A percentile compares a stretch with the other conserved stretches of the same genome.
phyloP scores from a whole-genome alignment of 2,113 vertebrate species.

The Hirundichthys speculiger region DNA sequence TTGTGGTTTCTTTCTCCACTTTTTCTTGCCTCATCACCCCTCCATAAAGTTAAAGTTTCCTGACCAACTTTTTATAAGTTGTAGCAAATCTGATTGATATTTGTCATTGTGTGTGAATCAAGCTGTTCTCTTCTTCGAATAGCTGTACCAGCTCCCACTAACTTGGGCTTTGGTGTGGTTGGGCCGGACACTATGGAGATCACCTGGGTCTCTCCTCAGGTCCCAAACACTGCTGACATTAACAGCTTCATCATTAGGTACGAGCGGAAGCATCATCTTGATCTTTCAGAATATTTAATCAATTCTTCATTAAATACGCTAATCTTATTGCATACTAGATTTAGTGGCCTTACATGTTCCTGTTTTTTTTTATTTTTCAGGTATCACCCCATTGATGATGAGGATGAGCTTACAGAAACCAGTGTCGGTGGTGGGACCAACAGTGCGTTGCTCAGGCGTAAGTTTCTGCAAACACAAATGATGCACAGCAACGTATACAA shows the following conservation, averaged over 20 bases:
- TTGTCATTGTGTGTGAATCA: constrained; percentile 4
- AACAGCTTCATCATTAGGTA: constrained; percentile 87
- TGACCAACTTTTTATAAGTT: not conserved
- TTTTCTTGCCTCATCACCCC: not conserved
- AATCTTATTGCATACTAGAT: not conserved
- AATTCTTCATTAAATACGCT: not conserved
- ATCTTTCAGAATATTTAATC: not conserved
- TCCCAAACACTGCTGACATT: constrained; percentile 84
- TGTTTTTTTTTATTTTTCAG: constrained; percentile 38
- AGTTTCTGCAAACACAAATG: constrained; percentile 46
- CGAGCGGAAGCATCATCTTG: not conserved
- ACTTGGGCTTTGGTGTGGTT: constrained; percentile 87
- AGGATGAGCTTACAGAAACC: constrained; percentile 87
- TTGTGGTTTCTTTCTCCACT: too few species aligned
- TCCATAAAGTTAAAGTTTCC: not conserved
- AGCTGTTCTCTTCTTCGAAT: constrained; percentile 10
- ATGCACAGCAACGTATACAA: not conserved
- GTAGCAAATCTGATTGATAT: not conserved
- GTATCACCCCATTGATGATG: constrained; percentile 91
- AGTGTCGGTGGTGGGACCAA: constrained; percentile 81
- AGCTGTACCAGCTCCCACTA: constrained; percentile 93
- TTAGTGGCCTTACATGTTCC: not conserved
- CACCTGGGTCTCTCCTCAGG: constrained; percentile 85
- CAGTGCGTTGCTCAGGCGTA: constrained; percentile 87
- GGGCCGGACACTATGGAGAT: constrained; percentile 87